Evolutionary conservation across 2,888 invertebrate genomes (phyloP).

Genomic region (Diarsia rubi): DNA sequence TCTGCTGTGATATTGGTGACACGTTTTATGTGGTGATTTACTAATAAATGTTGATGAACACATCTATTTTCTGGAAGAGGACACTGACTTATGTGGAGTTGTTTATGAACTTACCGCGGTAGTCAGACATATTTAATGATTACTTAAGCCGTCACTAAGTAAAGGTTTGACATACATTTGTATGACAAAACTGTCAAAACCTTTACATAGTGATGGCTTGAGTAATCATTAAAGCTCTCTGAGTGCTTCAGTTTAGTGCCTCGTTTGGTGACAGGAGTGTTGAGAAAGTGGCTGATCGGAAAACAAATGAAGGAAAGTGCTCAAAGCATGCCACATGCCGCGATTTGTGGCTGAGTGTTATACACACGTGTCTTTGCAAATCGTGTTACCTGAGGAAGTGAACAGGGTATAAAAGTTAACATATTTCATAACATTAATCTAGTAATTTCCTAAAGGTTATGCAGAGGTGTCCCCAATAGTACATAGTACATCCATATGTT

Average conservation of each 20-base stretch:
- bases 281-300: background rate
- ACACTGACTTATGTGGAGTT: background rate
- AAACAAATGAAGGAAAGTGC: background rate
- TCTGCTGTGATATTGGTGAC: constrained; percentile 8
- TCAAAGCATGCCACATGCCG: background rate
- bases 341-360: background rate
- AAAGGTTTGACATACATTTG: no score
- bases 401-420: background rate
- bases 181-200: no score
- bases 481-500: no score
- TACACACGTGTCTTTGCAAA: background rate
- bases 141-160: no score
- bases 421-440: no score
- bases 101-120: background rate
- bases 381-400: background rate
- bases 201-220: no score
- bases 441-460: no score
- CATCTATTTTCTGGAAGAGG: background rate
- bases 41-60: constrained; percentile 1
- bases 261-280: background rate
- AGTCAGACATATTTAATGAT: no score
- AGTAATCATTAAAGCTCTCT: no score
- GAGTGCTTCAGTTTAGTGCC: no score
- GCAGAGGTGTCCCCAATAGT: no score
- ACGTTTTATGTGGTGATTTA: constrained; percentile 2